phyloP scores from a whole-genome alignment of 2,888 invertebrate species.

The Troglohyphantes excavatus region DNA sequence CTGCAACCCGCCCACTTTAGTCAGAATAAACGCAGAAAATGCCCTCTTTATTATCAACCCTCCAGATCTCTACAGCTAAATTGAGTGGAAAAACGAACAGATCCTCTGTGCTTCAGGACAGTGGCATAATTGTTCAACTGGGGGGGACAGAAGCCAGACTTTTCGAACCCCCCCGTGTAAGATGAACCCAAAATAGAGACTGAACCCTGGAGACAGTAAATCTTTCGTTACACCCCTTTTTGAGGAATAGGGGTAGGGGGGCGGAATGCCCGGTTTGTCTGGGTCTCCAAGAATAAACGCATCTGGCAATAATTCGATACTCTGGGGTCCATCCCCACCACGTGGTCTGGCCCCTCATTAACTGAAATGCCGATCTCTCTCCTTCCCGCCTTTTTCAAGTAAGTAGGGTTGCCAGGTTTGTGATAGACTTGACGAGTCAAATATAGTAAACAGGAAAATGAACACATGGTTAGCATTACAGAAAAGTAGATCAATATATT shows the following conservation, averaged over 20 bases:
- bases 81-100: not conserved
- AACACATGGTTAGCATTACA: too few species aligned
- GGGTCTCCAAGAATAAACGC: slow-evolving; percentile 33
- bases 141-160: not conserved
- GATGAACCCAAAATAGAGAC: slow-evolving; percentile 29
- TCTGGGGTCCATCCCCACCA: slow-evolving; percentile 19
- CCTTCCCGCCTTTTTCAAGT: slow-evolving; percentile 24
- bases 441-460: not conserved
- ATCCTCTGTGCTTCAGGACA: not conserved
- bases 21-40: not conserved
- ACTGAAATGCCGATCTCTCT: not conserved
- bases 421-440: not conserved
- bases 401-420: not conserved
- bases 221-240: slow-evolving; percentile 18
- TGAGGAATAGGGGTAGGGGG: not conserved
- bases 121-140: not conserved
- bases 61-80: not conserved
- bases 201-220: not conserved
- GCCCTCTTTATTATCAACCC: not conserved
- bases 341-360: slow-evolving; percentile 26
- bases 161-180: not conserved
- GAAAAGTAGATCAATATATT: too few species aligned
- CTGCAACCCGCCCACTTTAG: not conserved
- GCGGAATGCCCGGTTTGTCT: not conserved
- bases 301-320: slow-evolving; percentile 34